These are phyloP conservation scores for Sthenelais limicola DNA, from an alignment of 2,888 invertebrate species.

Conservation along the genomic window DNA sequence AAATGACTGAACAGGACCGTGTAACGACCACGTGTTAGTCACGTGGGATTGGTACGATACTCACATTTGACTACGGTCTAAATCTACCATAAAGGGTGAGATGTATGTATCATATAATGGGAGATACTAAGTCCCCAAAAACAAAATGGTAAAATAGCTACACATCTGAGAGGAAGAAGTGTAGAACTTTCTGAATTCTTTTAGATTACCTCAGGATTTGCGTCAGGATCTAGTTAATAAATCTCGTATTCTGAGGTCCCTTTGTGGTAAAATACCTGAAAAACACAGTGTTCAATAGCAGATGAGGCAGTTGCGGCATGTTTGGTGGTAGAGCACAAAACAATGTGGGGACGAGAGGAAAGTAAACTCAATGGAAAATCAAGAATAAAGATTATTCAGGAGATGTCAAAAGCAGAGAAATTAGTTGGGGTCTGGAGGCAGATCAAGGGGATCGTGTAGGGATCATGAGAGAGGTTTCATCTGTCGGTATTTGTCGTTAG, in stretches of 20 bases:
- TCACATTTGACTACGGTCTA: slow-evolving; percentile 31
- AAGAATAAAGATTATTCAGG: too few species aligned
- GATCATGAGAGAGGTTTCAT: too few species aligned
- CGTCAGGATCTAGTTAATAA: slow-evolving; percentile 40
- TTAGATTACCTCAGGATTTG: slow-evolving; percentile 38
- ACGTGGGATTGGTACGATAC: slow-evolving; percentile 25
- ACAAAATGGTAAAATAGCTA: slow-evolving; percentile 34
- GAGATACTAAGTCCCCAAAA: too few species aligned
- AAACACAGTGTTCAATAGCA: slow-evolving; percentile 36
- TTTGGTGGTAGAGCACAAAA: background rate
- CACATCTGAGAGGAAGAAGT: slow-evolving; percentile 29
- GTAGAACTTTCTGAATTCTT: slow-evolving; percentile 37
- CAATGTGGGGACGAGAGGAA: background rate
- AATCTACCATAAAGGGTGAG: slow-evolving; percentile 18
- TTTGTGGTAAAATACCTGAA: slow-evolving; percentile 39
- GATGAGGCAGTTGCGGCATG: background rate
- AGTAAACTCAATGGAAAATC: too few species aligned
- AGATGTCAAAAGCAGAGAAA: too few species aligned
- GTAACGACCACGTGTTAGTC: slow-evolving; percentile 30
- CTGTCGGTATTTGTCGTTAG: too few species aligned
- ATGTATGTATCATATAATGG: slow-evolving; percentile 7
- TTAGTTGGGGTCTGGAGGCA: too few species aligned
- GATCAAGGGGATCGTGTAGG: too few species aligned
- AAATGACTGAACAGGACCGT: too few species aligned
- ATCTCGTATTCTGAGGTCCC: slow-evolving; percentile 39